Evolutionary conservation across 2,113 vertebrate genomes (phyloP).

Genomic region (Myxocyprinus asiaticus): DNA sequence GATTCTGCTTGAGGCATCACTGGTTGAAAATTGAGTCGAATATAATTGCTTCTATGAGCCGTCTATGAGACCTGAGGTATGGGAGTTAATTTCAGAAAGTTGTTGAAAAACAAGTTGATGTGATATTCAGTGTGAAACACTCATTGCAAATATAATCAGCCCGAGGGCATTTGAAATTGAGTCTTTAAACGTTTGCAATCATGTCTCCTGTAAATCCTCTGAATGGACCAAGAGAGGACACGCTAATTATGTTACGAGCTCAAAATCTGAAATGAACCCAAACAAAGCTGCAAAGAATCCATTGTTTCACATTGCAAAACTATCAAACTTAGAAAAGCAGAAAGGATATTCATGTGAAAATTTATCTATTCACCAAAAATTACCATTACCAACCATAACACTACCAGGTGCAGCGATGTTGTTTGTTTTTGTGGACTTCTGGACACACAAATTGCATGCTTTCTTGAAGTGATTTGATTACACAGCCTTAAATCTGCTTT

Average conservation of each 20-base stretch:
- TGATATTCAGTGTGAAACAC: constrained; percentile 9
- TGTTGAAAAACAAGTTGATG: constrained; percentile 22
- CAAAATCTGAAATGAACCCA: not conserved
- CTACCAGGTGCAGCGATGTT: not conserved
- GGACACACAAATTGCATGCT: constrained; percentile 62
- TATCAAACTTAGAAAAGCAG: not conserved
- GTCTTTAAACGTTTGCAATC: not conserved
- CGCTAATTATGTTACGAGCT: not conserved
- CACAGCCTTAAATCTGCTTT: constrained; percentile 58
- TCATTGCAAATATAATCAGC: constrained; percentile 18
- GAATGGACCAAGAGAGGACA: constrained; percentile 20
- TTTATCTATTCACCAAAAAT: not conserved
- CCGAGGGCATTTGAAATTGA: constrained; percentile 4
- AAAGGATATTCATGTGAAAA: not conserved
- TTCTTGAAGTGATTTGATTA: constrained; percentile 66
- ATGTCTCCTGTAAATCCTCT: constrained; percentile 4
- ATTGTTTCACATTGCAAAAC: not conserved
- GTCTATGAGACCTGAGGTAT: not conserved
- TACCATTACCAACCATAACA: not conserved
- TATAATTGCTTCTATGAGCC: constrained; percentile 34
- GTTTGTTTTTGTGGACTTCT: constrained; percentile 39
- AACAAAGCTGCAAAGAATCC: not conserved
- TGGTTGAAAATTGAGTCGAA: constrained; percentile 30
- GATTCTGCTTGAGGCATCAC: constrained; percentile 11
- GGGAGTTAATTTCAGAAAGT: not conserved